A percentile compares a stretch with the other conserved stretches of the same genome.
These are phyloP conservation scores for Hymenochirus boettgeri DNA, from an alignment of 2,113 vertebrate genomes.

Conservation along the genomic window DNA sequence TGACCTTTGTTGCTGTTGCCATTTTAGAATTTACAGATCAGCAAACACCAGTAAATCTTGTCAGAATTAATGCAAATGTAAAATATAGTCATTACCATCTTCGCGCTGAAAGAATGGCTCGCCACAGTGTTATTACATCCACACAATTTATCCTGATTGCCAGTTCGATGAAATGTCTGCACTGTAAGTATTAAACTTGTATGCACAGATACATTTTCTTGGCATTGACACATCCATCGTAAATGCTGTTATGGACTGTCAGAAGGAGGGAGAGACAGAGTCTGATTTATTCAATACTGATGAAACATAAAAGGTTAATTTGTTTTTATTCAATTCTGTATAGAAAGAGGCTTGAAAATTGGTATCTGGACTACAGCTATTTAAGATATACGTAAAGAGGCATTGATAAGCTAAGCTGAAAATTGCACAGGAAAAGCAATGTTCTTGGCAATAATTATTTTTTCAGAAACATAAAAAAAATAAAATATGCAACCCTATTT, in stretches of 20 bases:
- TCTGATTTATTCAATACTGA: conserved; percentile 43
- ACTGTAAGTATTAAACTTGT: conserved; percentile 15
- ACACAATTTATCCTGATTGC: conserved; percentile 47
- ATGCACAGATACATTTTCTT: conserved; percentile 38
- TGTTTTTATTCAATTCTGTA: conserved; percentile 48
- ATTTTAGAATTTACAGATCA: conserved; percentile 52
- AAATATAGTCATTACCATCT: conserved; percentile 48
- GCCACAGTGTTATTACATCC: conserved; percentile 43
- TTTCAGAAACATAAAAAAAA: too few species aligned
- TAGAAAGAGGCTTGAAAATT: conserved; percentile 14
- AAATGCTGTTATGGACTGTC: not conserved
- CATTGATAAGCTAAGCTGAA: too few species aligned
- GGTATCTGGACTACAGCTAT: conserved; percentile 6
- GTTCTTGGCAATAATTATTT: too few species aligned
- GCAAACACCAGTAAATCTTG: conserved; percentile 52
- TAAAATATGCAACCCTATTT: too few species aligned
- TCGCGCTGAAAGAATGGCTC: conserved; percentile 48
- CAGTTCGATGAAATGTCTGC: conserved; percentile 42
- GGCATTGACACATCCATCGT: conserved; percentile 17
- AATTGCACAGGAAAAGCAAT: too few species aligned
- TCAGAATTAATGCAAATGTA: conserved; percentile 54
- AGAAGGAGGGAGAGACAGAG: not conserved
- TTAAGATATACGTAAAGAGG: not conserved
- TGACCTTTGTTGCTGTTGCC: conserved; percentile 53
- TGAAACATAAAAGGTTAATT: conserved; percentile 49